Base-by-base conservation (phyloP, 2,797 vertebrate genomes). In the Notolepis coatsorum region DNA sequence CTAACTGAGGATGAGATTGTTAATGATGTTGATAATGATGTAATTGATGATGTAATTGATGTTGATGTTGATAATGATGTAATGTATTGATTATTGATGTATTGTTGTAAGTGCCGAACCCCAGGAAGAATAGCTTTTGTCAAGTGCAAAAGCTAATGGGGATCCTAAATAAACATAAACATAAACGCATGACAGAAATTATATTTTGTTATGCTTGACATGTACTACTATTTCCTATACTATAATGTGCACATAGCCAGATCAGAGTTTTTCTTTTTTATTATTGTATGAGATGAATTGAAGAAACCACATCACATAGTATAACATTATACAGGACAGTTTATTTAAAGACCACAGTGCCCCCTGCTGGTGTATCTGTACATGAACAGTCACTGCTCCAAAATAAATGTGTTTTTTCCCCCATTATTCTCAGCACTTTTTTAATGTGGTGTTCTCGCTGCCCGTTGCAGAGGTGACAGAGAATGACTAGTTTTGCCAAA, bases 351-450 rank as follows among this genome's bases (percentile, higher is more conserved):
- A 20, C 49, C 13, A 59, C 18, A 54, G 61, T 79, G 77, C 81
- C 81, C 42, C 77, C 78, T 89, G 62, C 63, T 85, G 84, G 68
- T 68, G 27, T 23, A 55, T 51, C 7, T 42, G n/a, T 50, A 20
- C 9, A 12, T 23, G 28, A 0, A 28, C 37, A 4, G 33, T 48
- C 9, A n/a, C 3, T 24, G 9, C 4, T 2, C n/a, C 17, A 18
- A n/a, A 20, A n/a, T 5, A 2, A 21, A 30, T 0, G 24, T 25
- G 2, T 1, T 46, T 5, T 24, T 25, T 12, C 13, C 13, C 5
- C 13, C 25, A 50, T 35, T 38, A n/a, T 54, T 15, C 27, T 42
- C 38, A 30, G 17, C 5, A 24, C 39, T 9, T 13, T 48, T 4
- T 23, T 60, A 6, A 60, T 48, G 3, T 15, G 10, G 7, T 27